phyloP scores from a whole-genome alignment of 2,888 invertebrate species.

The Germaria angustata region DNA sequence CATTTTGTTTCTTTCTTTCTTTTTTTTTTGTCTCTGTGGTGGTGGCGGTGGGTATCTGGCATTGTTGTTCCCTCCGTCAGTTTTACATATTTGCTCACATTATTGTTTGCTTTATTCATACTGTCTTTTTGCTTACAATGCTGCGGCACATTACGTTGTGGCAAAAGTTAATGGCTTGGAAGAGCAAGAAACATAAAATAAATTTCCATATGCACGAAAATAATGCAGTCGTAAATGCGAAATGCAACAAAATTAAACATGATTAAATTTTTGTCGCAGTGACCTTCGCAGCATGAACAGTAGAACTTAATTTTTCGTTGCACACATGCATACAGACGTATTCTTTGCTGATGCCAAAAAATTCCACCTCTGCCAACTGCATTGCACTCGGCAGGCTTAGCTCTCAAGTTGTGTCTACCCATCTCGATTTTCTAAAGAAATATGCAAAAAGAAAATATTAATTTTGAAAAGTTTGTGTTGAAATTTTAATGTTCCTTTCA shows the following conservation, averaged over 20 bases:
- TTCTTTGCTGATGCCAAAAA: background rate
- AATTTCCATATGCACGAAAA: background rate
- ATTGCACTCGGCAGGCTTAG: no score
- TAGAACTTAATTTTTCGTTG: background rate
- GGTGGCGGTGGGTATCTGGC: background rate
- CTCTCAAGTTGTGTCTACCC: no score
- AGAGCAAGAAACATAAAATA: slow-evolving; percentile 49
- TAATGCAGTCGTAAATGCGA: background rate
- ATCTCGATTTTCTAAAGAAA: no score
- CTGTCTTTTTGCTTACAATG: background rate
- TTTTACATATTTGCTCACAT: slow-evolving; percentile 4
- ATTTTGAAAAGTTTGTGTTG: no score
- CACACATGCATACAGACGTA: no score
- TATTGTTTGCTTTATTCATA: slow-evolving; percentile 11
- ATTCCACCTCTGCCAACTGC: no score
- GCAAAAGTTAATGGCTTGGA: slow-evolving; percentile 62
- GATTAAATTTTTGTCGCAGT: slow-evolving; percentile 55
- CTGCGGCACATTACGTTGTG: slow-evolving; percentile 45
- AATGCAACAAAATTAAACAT: slow-evolving; percentile 7
- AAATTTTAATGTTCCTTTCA: no score
- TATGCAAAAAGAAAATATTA: no score
- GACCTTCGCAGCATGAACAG: slow-evolving; percentile 59
- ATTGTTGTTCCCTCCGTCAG: background rate
- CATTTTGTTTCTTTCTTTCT: background rate
- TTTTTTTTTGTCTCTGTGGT: background rate